A percentile compares a stretch with the other conserved stretches of the same genome.
Conservation (phyloP, 2,113 vertebrate genomes). For the Otocyon megalotis region DNA sequence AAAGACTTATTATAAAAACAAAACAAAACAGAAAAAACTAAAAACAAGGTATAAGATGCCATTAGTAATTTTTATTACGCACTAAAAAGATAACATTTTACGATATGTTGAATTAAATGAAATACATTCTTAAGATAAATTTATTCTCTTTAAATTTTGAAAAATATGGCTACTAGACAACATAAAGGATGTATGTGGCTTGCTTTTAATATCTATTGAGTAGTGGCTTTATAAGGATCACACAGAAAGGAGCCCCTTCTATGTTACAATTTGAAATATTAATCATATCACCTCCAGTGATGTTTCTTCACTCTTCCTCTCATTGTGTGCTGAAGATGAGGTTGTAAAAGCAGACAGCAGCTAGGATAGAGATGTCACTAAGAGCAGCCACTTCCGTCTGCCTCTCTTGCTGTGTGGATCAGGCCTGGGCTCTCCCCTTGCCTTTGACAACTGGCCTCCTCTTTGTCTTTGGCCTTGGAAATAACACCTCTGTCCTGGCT, state of each 20-base stretch:
- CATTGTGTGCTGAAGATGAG: neutral
- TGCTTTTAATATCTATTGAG: neutral
- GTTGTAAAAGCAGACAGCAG: neutral
- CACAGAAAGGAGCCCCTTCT: neutral
- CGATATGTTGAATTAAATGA: neutral
- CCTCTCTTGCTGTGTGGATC: accelerated
- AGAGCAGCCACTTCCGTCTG: neutral
- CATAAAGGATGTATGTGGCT: neutral
- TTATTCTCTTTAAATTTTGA: neutral
- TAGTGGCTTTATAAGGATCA: neutral
- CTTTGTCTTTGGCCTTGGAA: neutral
- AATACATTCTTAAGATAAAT: neutral
- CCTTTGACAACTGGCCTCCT: neutral
- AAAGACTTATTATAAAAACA: neutral
- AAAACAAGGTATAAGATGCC: neutral
- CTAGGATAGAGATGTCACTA: accelerated
- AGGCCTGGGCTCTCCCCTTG: neutral
- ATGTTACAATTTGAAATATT: neutral
- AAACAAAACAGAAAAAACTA: neutral
- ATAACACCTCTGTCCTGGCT: neutral
- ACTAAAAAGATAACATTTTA: neutral
- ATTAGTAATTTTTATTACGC: neutral
- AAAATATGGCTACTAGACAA: neutral
- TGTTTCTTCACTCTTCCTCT: neutral
- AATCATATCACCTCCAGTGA: neutral